phyloP scores from a whole-genome alignment of 2,113 vertebrate species.

The Aptenodytes patagonicus region DNA sequence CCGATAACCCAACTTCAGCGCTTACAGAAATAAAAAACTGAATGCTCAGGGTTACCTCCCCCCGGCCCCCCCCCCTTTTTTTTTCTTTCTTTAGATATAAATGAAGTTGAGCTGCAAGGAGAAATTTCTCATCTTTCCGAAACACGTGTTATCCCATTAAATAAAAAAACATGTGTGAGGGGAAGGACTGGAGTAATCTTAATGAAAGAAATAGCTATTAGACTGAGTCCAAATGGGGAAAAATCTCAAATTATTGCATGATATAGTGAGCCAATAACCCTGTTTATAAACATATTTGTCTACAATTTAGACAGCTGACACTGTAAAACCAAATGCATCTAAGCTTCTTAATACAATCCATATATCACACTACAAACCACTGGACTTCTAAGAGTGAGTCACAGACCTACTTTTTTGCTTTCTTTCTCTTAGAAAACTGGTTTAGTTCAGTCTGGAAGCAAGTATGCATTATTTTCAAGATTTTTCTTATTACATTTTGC shows the following conservation, averaged over 20 bases:
- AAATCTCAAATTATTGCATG: not conserved
- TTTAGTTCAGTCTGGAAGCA: not conserved
- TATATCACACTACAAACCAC: not conserved
- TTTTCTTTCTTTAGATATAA: not conserved
- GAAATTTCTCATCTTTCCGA: not conserved
- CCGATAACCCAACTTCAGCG: not conserved
- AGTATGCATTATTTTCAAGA: not conserved
- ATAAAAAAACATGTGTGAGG: not conserved
- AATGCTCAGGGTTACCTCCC: not conserved
- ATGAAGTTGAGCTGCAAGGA: not conserved
- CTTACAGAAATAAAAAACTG: not conserved
- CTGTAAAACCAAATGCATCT: not conserved
- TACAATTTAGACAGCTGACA: not conserved
- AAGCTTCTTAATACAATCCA: not conserved
- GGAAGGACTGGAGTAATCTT: not conserved
- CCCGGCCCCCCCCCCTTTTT: accelerated
- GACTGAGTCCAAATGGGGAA: not conserved
- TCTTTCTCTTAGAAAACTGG: not conserved
- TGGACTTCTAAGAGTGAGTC: not conserved
- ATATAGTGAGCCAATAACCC: not conserved
- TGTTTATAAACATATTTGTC: not conserved
- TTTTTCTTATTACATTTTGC: not conserved
- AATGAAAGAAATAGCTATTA: not conserved
- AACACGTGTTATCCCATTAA: not conserved
- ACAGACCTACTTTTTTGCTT: not conserved